Evolutionary conservation across 2,113 vertebrate species (phyloP).

Genomic region (Chaenogobius annularis): DNA sequence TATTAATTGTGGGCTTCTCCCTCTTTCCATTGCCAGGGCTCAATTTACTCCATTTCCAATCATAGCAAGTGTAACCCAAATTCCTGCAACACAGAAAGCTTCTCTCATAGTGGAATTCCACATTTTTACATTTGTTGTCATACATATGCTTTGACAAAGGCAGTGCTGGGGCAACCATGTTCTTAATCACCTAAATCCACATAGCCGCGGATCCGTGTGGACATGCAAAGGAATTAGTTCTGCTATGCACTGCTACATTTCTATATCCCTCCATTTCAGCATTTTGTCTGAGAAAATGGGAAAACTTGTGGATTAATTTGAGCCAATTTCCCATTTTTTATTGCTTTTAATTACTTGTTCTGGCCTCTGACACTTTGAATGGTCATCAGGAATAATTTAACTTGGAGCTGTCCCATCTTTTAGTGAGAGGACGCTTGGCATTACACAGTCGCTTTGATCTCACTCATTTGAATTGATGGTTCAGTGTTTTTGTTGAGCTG

Average conservation of each 20-base stretch:
- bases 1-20: background rate
- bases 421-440: conserved; percentile 32
- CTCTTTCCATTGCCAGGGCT: background rate
- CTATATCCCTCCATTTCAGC: conserved; percentile 62
- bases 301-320: conserved; percentile 69
- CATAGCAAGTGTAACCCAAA: background rate
- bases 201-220: conserved; percentile 49
- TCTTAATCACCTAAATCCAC: conserved; percentile 70
- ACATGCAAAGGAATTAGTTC: conserved; percentile 67
- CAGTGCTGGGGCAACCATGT: conserved; percentile 28
- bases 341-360: conserved; percentile 71
- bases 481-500: conserved; percentile 36
- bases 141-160: conserved; percentile 54
- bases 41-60: conserved; percentile 27
- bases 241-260: conserved; percentile 63
- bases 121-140: conserved; percentile 53
- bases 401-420: conserved; percentile 18
- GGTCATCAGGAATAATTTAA: conserved; percentile 56
- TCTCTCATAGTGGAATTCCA: conserved; percentile 34
- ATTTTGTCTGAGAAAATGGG: conserved; percentile 63
- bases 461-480: conserved; percentile 26
- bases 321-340: conserved; percentile 64
- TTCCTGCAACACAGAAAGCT: conserved; percentile 10
- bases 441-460: background rate
- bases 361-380: conserved; percentile 55